phyloP scores from a whole-genome alignment of 2,888 invertebrate species.

The Ormyrus labotus region DNA sequence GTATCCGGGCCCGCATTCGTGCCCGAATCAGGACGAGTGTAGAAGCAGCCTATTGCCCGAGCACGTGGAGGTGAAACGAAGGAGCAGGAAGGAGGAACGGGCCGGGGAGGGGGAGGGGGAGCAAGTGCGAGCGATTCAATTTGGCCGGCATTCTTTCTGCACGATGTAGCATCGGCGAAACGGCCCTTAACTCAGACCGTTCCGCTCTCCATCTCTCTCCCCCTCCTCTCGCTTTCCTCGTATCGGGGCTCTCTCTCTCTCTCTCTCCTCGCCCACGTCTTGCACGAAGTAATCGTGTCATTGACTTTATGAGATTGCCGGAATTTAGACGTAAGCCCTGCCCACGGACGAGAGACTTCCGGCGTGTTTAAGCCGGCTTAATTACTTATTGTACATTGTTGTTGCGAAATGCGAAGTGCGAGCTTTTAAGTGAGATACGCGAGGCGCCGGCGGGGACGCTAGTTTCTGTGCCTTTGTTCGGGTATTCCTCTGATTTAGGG shows the following conservation, averaged over 20 bases:
- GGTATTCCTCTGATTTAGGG: too few relatives aligned
- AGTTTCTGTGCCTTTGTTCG: too few relatives aligned
- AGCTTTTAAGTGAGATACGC: too few relatives aligned
- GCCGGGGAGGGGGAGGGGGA: neutral
- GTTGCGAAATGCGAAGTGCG: neutral
- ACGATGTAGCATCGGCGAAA: neutral
- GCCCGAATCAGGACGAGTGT: neutral
- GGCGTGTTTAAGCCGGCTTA: neutral
- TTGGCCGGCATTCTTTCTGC: conserved; percentile 24
- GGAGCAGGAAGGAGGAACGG: neutral
- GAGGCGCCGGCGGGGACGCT: too few relatives aligned
- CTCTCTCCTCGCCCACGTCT: neutral
- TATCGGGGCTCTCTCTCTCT: neutral
- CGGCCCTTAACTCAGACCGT: conserved; percentile 7
- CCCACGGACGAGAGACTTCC: neutral
- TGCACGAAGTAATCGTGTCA: conserved; percentile 21
- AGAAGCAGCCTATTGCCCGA: too few relatives aligned
- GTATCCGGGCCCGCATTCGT: neutral
- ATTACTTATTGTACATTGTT: conserved; percentile 1
- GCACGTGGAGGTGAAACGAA: too few relatives aligned
- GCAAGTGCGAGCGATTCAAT: conserved; percentile 18
- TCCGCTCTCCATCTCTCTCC: neutral
- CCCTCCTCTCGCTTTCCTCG: neutral
- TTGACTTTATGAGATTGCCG: conserved; percentile 35
- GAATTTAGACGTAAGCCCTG: conserved; percentile 35